These are phyloP conservation scores for Tachina lurida DNA, from an alignment of 2,888 invertebrate genomes.

Conservation along the genomic window DNA sequence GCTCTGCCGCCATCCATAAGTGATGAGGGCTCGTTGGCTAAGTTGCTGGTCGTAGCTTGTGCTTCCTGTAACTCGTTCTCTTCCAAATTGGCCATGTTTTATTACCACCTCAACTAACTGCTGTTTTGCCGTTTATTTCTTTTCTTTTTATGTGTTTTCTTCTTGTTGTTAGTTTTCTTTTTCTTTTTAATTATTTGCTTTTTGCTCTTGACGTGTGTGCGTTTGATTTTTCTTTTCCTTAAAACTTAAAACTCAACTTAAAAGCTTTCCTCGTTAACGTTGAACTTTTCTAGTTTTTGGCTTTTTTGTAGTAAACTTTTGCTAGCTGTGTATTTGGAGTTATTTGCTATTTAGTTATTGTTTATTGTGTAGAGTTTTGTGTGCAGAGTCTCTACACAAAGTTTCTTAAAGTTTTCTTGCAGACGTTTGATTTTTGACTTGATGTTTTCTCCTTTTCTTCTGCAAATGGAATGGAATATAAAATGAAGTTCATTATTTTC, in stretches of 20 bases:
- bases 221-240: constrained; percentile 6
- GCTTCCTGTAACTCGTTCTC: constrained; percentile 65
- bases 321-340: background rate
- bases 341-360: constrained; percentile 2
- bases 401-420: constrained; percentile 51
- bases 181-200: background rate
- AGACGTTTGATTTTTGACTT: constrained; percentile 47
- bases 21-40: constrained; percentile 74
- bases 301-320: constrained; percentile 17
- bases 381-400: constrained; percentile 40
- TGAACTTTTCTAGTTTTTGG: constrained; percentile 30
- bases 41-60: constrained; percentile 58
- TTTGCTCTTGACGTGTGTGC: constrained; percentile 5
- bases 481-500: constrained; percentile 31
- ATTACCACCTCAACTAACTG: constrained; percentile 35
- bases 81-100: constrained; percentile 70
- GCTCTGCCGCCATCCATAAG: constrained; percentile 78
- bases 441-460: background rate
- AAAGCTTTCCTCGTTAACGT: constrained; percentile 49
- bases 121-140: background rate
- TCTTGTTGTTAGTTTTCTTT: constrained; percentile 8
- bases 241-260: constrained; percentile 61
- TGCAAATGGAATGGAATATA: constrained; percentile 21
- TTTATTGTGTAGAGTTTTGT: constrained; percentile 30
- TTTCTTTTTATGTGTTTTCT: constrained; percentile 2